Percentiles rank a stretch among this genome's conserved stretches.
Evolutionary conservation across 1,140 invertebrate genomes (phyloP).

Genomic region (Penaeus chinensis): DNA sequence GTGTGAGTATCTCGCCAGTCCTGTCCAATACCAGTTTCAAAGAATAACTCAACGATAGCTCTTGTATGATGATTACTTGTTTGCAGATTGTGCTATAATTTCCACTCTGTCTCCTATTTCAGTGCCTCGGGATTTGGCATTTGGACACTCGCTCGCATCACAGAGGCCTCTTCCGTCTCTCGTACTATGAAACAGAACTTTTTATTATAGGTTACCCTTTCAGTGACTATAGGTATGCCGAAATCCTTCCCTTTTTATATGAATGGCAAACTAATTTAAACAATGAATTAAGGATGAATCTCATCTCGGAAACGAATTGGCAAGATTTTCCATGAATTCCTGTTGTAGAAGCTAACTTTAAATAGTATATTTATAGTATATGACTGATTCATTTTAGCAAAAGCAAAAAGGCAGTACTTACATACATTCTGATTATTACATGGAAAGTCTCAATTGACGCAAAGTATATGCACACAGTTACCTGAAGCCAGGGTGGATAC

Average conservation of each 20-base stretch:
- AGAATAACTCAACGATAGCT: too few relatives aligned
- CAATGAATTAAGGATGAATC: background rate
- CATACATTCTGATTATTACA: too few relatives aligned
- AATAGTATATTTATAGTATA: too few relatives aligned
- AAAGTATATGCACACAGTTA: background rate
- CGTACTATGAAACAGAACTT: slow-evolving; percentile 71
- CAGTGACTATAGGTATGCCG: slow-evolving; percentile 71
- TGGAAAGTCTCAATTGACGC: too few relatives aligned
- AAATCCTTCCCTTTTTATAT: background rate
- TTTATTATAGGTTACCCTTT: slow-evolving; percentile 74
- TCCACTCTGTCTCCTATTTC: slow-evolving; percentile 58
- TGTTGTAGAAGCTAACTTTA: too few relatives aligned
- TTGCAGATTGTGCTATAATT: too few relatives aligned
- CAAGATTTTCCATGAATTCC: too few relatives aligned
- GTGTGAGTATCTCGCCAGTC: too few relatives aligned
- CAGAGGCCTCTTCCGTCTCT: slow-evolving; percentile 75
- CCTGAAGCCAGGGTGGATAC: background rate
- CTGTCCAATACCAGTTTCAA: too few relatives aligned
- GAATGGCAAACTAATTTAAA: background rate
- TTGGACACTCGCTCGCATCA: slow-evolving; percentile 77
- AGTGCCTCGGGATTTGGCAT: slow-evolving; percentile 78
- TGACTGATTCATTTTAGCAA: too few relatives aligned
- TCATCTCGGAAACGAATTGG: background rate
- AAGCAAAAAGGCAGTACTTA: too few relatives aligned
- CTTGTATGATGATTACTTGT: too few relatives aligned